phyloP scores from a whole-genome alignment of 1,140 invertebrate genomes.

The Aporrectodea caliginosa region DNA sequence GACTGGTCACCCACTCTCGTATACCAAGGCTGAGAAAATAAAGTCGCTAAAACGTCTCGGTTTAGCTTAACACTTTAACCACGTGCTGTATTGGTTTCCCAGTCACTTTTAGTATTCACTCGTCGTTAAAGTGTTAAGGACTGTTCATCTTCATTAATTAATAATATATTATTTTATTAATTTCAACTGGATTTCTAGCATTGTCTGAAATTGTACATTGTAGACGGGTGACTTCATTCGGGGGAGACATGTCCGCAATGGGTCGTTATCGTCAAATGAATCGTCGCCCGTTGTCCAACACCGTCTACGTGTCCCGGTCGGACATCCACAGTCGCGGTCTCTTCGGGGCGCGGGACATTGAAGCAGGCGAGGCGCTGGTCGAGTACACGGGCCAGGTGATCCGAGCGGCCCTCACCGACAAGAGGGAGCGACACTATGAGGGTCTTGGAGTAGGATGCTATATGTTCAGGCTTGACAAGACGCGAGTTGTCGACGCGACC shows the following conservation, averaged over 20 bases:
- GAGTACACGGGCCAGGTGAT: slow-evolving; percentile 85
- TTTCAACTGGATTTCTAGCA: no score
- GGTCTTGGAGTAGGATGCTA: slow-evolving; percentile 78
- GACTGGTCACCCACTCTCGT: no score
- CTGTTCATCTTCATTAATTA: no score
- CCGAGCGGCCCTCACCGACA: slow-evolving; percentile 77
- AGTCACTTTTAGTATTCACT: no score
- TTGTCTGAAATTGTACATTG: no score
- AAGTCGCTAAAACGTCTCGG: no score
- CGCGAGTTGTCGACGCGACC: slow-evolving; percentile 80
- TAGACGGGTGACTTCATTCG: neutral
- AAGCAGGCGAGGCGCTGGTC: slow-evolving; percentile 88
- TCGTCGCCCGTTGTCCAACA: neutral
- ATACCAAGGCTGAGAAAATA: no score
- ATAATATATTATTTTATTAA: no score
- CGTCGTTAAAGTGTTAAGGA: no score
- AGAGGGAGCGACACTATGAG: slow-evolving; percentile 80
- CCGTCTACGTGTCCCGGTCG: slow-evolving; percentile 59
- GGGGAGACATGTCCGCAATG: neutral
- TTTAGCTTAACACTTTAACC: no score
- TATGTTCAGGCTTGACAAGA: slow-evolving; percentile 86
- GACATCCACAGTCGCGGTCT: slow-evolving; percentile 82
- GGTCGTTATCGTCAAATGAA: neutral
- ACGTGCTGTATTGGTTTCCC: no score
- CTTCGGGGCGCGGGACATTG: slow-evolving; percentile 82